Base-by-base conservation (phyloP, 1,140 invertebrate species). In the Meloidogyne chitwoodi region DNA sequence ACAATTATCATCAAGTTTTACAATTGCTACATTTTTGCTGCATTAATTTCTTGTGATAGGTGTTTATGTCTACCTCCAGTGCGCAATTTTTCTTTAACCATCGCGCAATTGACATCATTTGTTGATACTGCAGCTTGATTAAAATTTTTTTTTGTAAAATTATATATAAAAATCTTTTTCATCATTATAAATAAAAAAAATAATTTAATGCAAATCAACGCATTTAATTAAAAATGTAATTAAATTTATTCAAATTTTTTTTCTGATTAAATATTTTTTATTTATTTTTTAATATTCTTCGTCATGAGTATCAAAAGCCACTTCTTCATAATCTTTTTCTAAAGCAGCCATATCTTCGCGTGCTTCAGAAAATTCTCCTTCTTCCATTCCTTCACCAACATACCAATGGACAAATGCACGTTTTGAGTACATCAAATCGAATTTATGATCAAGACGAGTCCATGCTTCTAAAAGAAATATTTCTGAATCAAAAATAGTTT, bases 321-420 rank as follows among this genome's bases (percentile, higher is more conserved):
- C 81, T 48, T 81, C 80, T 48, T 83, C 80, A 48, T 81, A 68
- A 11, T 68, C 67, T 26, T 82, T 80, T 38, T 80, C 79, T 12
- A 80, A 62, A 41, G 79, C 91, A 34, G 91, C 91, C 79, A 92
- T 86, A 88, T 93, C 92, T 83, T 93, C 92, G 31, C 91, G 86
- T 12, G 92, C 92, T 81, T 92, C 91, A 2, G 89, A 90, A 84
- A 93, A 93, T 88, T 93, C 92, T 78, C 91, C 91, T 89, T 93
- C 91, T 83, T 92, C 91, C 91, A 92, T 92, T 81, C 92, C 92
- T 87, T 77, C 65, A 34, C 74, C 70, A 41, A 78, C 77, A 63
- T 75, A 75, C 92, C 92, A 93, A 85, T 93, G 92, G 26, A 93
- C 92, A 85, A 93, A 93, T 64, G 93, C 93, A 79, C 92, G 89